Conservation (phyloP, 2,113 vertebrate genomes). For the Miniopterus natalensis region DNA sequence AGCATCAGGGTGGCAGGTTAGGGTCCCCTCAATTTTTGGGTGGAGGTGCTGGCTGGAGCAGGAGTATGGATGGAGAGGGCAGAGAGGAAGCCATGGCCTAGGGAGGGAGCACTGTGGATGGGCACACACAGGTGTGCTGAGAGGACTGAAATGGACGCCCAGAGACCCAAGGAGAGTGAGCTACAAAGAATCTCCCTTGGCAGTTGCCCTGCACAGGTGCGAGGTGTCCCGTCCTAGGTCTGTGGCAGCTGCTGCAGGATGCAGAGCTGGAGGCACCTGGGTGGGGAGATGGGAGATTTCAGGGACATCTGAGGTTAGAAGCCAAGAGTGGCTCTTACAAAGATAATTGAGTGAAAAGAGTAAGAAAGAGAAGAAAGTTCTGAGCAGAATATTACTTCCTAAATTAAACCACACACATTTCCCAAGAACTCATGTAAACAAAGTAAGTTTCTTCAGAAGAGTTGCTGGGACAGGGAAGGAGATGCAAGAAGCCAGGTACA, state of each 20-base stretch:
- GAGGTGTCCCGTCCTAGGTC: accelerated
- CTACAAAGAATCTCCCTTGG: neutral
- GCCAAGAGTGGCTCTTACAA: neutral
- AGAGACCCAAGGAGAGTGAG: neutral
- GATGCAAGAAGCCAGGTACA: accelerated
- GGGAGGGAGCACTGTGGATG: neutral
- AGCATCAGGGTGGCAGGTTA: neutral
- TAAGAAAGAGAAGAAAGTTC: neutral
- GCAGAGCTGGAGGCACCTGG: neutral
- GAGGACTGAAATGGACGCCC: too few relatives aligned
- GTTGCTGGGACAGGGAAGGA: neutral
- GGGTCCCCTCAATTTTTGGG: neutral
- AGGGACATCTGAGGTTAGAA: accelerated
- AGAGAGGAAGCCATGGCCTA: neutral
- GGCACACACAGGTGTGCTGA: neutral
- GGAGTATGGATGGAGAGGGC: neutral
- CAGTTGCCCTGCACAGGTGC: neutral
- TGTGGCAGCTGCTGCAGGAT: neutral
- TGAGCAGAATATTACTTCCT: neutral
- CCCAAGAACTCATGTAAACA: neutral
- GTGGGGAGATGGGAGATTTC: too few relatives aligned
- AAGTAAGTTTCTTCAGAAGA: neutral
- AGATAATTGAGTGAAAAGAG: neutral
- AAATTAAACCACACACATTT: accelerated
- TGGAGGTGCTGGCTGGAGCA: accelerated